Percentiles rank a stretch among this genome's conserved stretches.
These are phyloP conservation scores for Habrosyne pyritoides DNA, from an alignment of 2,888 invertebrate species.

Conservation along the genomic window DNA sequence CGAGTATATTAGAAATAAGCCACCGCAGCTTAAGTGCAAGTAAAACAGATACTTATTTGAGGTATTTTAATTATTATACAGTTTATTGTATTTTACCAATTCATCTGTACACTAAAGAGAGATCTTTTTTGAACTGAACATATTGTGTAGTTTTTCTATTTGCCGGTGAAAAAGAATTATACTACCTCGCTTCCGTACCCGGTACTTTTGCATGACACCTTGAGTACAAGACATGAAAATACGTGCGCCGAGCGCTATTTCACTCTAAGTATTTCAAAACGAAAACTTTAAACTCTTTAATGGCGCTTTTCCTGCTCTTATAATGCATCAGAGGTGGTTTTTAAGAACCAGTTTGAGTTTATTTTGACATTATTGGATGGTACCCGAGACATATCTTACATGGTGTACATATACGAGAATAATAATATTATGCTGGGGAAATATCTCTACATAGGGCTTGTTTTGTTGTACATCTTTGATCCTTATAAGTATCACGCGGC, in stretches of 20 bases:
- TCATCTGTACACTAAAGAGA: not conserved
- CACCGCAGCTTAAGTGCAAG: too few species aligned
- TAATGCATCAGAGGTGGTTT: not conserved
- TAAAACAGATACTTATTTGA: too few species aligned
- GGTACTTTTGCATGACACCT: constrained; percentile 11
- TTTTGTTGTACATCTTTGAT: too few species aligned
- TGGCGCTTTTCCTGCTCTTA: not conserved
- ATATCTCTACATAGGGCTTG: not conserved
- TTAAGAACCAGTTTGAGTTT: too few species aligned
- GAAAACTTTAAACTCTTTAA: not conserved
- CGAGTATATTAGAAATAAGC: too few species aligned
- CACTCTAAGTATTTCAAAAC: not conserved
- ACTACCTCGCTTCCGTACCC: constrained; percentile 9
- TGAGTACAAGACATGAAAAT: constrained; percentile 5
- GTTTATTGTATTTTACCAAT: too few species aligned
- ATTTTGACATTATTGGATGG: too few species aligned
- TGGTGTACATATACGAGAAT: too few species aligned
- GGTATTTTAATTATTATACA: too few species aligned
- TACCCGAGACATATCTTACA: too few species aligned
- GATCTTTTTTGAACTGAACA: not conserved
- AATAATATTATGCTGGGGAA: too few species aligned
- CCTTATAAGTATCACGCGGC: too few species aligned
- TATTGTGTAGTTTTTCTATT: not conserved
- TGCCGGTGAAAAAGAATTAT: not conserved
- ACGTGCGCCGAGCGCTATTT: not conserved